phyloP scores from a whole-genome alignment of 1,140 invertebrate species.

The Temnothorax nylanderi region DNA sequence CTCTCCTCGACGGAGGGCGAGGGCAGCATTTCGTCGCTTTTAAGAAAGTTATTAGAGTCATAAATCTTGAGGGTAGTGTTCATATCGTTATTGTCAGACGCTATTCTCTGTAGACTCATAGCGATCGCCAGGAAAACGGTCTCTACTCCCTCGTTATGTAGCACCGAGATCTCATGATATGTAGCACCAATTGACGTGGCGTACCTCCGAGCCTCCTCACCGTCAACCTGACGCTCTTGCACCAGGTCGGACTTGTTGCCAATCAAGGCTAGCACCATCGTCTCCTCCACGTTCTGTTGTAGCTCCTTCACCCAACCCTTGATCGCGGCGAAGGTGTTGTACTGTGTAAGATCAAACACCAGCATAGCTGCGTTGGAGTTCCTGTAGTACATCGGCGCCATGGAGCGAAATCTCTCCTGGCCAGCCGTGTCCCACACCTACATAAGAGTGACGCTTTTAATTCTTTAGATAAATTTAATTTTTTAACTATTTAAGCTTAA shows the following conservation, averaged over 20 bases:
- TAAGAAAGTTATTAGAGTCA: slow-evolving; percentile 84
- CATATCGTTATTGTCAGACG: slow-evolving; percentile 68
- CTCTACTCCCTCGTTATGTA: slow-evolving; percentile 91
- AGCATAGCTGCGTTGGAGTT: slow-evolving; percentile 95
- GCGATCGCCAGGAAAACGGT: slow-evolving; percentile 90
- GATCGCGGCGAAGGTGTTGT: slow-evolving; percentile 90
- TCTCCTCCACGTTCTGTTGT: slow-evolving; percentile 90
- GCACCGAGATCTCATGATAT: slow-evolving; percentile 94
- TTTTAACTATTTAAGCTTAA: neutral
- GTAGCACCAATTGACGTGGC: slow-evolving; percentile 93
- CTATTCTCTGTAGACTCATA: slow-evolving; percentile 85
- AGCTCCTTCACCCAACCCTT: slow-evolving; percentile 94
- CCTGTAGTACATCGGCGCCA: slow-evolving; percentile 97
- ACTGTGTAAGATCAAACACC: slow-evolving; percentile 94
- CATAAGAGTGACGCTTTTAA: slow-evolving; percentile 36
- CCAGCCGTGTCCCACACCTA: slow-evolving; percentile 97
- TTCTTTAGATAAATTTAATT: neutral
- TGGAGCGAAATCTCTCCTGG: slow-evolving; percentile 91
- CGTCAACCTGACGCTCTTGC: slow-evolving; percentile 88
- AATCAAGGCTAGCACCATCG: slow-evolving; percentile 92
- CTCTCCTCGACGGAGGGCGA: slow-evolving; percentile 78
- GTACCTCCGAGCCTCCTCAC: slow-evolving; percentile 91
- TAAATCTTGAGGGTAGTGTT: slow-evolving; percentile 83
- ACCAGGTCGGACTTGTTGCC: slow-evolving; percentile 94
- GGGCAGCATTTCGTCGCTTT: slow-evolving; percentile 68